phyloP scores from a whole-genome alignment of 2,888 invertebrate genomes.

The Parnassius orleans region DNA sequence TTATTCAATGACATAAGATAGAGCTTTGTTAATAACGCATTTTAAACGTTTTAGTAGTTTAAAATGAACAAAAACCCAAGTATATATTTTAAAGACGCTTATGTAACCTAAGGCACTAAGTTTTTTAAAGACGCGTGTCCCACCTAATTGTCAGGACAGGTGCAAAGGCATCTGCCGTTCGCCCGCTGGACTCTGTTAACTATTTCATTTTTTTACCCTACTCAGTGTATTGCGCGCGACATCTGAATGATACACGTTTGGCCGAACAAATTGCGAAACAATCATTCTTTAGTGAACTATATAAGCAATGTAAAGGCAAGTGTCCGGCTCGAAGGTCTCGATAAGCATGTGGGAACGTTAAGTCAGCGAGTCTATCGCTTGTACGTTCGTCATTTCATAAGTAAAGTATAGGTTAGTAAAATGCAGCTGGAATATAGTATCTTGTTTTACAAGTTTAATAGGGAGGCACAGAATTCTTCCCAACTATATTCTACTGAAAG shows the following conservation, averaged over 20 bases:
- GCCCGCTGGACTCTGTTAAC: slow-evolving; percentile 53
- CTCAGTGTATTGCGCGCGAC: slow-evolving; percentile 35
- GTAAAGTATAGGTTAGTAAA: slow-evolving; percentile 29
- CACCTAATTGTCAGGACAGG: slow-evolving; percentile 71
- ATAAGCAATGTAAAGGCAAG: slow-evolving; percentile 51
- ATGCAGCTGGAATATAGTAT: slow-evolving; percentile 51
- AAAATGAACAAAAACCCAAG: background rate
- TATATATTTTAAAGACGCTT: background rate
- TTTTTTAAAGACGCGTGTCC: slow-evolving; percentile 62
- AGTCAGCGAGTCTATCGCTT: slow-evolving; percentile 41
- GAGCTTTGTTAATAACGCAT: background rate
- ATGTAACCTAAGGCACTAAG: slow-evolving; percentile 29
- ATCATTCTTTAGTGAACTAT: slow-evolving; percentile 41
- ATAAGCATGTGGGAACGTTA: slow-evolving; percentile 30
- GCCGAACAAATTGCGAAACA: slow-evolving; percentile 43
- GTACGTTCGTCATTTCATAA: slow-evolving; percentile 48
- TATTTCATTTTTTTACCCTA: slow-evolving; percentile 58
- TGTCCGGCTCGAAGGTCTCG: slow-evolving; percentile 39
- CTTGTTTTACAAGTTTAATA: slow-evolving; percentile 50
- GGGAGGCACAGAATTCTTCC: slow-evolving; percentile 32
- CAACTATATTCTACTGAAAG: background rate
- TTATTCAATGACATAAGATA: background rate
- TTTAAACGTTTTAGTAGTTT: slow-evolving; percentile 21
- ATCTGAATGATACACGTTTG: slow-evolving; percentile 39
- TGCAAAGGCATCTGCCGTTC: slow-evolving; percentile 70